Evolutionary conservation across 2,797 vertebrate genomes (phyloP), one percentile per base, ranked within the genome.

Genomic region (Cryptoblepharus egeriae): DNA sequence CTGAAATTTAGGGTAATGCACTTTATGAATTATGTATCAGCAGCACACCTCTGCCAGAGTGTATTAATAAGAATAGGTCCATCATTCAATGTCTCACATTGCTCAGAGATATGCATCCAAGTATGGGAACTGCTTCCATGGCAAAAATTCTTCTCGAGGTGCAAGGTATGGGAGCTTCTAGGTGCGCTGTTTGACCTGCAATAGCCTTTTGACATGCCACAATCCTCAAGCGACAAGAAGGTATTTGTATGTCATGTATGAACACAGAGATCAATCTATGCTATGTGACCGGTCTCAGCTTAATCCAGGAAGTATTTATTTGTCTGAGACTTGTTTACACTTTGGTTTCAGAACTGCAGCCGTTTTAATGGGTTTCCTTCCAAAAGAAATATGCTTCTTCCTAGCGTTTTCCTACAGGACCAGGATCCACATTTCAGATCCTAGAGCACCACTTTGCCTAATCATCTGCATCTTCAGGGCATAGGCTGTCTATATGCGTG

Each of bases 311-410:
- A 13, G 28, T 70, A 24, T 32, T 37, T 67, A 49, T 35, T 32
- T 55, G 20, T 73, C 37, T 55, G 9, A 32, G 22, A 70, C 28
- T 16, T 26, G 1, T n/a, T 76, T 39, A 26, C 39, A 32, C 35
- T 22, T 63, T 80, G 24, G 32, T 49, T 76, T 82, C 65, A 82
- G 64, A 69, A 68, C n/a, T 28, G 12, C 10, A 45, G 15, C 74
- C 64, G 69, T 60, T 82, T 45, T 20, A 82, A 28, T 6, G n/a
- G 26, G 73, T 22, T 82, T 57, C n/a, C 24, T 49, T 82, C 68
- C 64, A 61, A 76, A 82, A 49, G 45, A 49, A 49, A n/a, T n/a
- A n/a, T n/a, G n/a, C n/a, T n/a, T n/a, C n/a, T n/a, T n/a, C n/a
- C n/a, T n/a, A n/a, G n/a, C n/a, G n/a, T n/a, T n/a, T n/a, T n/a